These are phyloP conservation scores for Butastur rufipennis DNA, from an alignment of 2,113 vertebrate species.

Conservation along the genomic window DNA sequence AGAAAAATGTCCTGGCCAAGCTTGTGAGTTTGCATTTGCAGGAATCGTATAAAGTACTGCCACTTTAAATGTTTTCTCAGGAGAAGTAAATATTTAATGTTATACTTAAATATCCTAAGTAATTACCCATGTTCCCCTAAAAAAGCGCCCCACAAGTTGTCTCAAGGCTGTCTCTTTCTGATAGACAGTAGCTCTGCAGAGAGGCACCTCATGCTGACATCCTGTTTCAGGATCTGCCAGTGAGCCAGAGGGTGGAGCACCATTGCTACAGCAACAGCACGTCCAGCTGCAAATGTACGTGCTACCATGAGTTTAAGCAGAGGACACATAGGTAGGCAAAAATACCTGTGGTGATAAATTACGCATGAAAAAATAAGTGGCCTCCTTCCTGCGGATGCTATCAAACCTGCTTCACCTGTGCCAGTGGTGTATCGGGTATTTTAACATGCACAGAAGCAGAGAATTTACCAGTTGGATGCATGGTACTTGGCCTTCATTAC, in stretches of 20 bases:
- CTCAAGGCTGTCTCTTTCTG: conserved; percentile 42
- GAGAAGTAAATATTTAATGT: conserved; percentile 64
- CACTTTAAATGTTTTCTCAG: conserved; percentile 66
- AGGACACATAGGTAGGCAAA: conserved; percentile 49
- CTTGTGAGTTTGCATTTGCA: conserved; percentile 19
- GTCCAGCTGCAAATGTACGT: conserved; percentile 42
- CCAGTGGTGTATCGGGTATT: not conserved
- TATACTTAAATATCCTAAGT: conserved; percentile 52
- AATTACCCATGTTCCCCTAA: conserved; percentile 39
- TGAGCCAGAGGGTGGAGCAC: not conserved
- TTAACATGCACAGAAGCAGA: conserved; percentile 1
- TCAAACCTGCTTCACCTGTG: not conserved
- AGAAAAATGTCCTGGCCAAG: not conserved
- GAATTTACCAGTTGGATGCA: not conserved
- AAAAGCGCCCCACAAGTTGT: conserved; percentile 21
- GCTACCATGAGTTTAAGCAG: conserved; percentile 38
- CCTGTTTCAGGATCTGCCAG: conserved; percentile 57
- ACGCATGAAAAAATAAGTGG: conserved; percentile 32
- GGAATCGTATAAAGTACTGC: conserved; percentile 41
- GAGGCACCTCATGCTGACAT: conserved; percentile 36
- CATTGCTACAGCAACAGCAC: conserved; percentile 63
- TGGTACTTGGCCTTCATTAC: not conserved
- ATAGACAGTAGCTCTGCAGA: conserved; percentile 34
- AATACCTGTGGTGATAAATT: conserved; percentile 59
- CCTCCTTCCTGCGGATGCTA: conserved; percentile 61